These are phyloP conservation scores for Drosophila gunungcola DNA, from an alignment of 1,140 invertebrate genomes.

Conservation along the genomic window DNA sequence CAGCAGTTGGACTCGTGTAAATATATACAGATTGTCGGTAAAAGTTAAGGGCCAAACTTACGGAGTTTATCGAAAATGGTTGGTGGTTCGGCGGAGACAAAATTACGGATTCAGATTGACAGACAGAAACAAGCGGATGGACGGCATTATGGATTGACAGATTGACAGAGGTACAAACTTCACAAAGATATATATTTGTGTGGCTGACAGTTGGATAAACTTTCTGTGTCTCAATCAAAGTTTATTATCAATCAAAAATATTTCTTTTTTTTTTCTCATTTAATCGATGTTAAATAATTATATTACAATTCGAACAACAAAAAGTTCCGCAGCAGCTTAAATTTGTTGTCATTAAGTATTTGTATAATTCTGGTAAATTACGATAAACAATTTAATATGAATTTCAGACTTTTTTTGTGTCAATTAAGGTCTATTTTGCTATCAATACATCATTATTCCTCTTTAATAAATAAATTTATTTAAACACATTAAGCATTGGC, in stretches of 20 bases:
- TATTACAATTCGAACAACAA: too few species aligned
- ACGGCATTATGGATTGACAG: slow-evolving; percentile 10
- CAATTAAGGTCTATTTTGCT: neutral
- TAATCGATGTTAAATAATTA: too few species aligned
- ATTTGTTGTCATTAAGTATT: too few species aligned
- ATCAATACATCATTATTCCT: slow-evolving; percentile 3
- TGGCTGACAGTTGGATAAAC: slow-evolving; percentile 6
- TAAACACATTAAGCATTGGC: neutral
- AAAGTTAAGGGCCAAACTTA: slow-evolving; percentile 27
- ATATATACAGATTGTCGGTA: slow-evolving; percentile 24
- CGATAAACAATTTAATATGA: neutral
- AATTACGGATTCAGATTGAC: slow-evolving; percentile 9
- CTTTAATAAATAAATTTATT: neutral
- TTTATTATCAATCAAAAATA: slow-evolving; percentile 5
- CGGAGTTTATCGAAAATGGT: slow-evolving; percentile 11
- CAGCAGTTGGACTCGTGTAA: slow-evolving; percentile 9
- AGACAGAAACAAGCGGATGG: slow-evolving; percentile 4
- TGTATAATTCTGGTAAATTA: neutral
- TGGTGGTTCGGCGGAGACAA: neutral
- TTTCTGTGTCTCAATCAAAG: neutral
- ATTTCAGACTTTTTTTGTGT: neutral
- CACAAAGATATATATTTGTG: neutral
- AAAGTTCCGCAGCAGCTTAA: too few species aligned
- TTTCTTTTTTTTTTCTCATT: neutral
- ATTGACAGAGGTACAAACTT: slow-evolving; percentile 17